These are phyloP conservation scores for Spodoptera litura DNA, from an alignment of 1,140 invertebrate genomes.

Conservation along the genomic window DNA sequence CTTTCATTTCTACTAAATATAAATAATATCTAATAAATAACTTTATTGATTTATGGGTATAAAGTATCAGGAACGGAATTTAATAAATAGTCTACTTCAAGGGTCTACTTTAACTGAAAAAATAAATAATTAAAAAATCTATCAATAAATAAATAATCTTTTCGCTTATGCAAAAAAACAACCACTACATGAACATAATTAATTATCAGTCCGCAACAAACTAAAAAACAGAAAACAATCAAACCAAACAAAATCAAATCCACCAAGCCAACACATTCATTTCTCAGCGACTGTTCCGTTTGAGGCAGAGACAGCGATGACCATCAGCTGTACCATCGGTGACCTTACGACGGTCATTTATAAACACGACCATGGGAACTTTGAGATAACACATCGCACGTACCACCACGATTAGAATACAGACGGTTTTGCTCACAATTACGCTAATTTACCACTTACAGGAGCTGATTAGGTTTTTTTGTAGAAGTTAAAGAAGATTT, in stretches of 20 bases:
- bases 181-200: no score
- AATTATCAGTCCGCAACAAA: background rate
- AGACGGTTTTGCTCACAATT: constrained; percentile 75
- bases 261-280: background rate
- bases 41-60: no score
- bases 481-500: background rate
- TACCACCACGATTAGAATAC: constrained; percentile 71
- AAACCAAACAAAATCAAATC: constrained; percentile 2
- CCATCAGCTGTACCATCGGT: constrained; percentile 71
- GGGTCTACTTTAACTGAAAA: no score
- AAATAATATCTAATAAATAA: no score
- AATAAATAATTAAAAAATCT: no score
- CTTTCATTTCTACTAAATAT: no score
- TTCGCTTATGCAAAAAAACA: no score
- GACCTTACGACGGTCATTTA: constrained; percentile 78
- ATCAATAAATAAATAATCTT: no score
- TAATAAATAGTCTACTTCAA: no score
- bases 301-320: constrained; percentile 71
- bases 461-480: constrained; percentile 16
- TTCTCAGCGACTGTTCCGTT: constrained; percentile 39
- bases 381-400: constrained; percentile 78
- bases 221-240: background rate
- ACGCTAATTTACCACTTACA: constrained; percentile 56
- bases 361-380: constrained; percentile 80
- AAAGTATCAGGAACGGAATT: no score